A percentile compares a stretch with the other conserved stretches of the same genome.
Evolutionary conservation across 2,888 invertebrate genomes (phyloP).

Genomic region (Desoria tigrina): DNA sequence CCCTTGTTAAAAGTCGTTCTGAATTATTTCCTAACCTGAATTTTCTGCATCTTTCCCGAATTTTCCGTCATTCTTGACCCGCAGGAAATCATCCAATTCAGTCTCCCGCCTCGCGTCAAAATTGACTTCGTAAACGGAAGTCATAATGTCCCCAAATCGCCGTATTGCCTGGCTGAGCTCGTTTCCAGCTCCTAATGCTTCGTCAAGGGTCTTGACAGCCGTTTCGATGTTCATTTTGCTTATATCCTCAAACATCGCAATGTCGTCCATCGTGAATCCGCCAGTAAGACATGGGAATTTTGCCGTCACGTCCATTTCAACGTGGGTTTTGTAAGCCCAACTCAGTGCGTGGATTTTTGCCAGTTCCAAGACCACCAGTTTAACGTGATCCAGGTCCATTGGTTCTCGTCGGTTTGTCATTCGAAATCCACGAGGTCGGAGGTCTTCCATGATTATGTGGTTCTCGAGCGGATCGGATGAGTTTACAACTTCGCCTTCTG

Average conservation of each 20-base stretch:
- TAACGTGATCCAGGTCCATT: neutral
- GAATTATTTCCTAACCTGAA: too few species aligned
- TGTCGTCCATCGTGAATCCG: neutral
- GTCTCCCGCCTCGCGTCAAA: too few species aligned
- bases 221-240: neutral
- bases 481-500: neutral
- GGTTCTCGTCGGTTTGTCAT: slow-evolving; percentile 4
- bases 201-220: neutral
- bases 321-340: neutral
- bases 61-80: too few species aligned
- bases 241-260: neutral
- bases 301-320: neutral
- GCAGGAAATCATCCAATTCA: too few species aligned
- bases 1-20: too few species aligned
- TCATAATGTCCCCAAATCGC: slow-evolving; percentile 1
- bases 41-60: too few species aligned
- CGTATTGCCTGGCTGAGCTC: neutral
- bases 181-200: slow-evolving; percentile 8
- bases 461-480: slow-evolving; percentile 14
- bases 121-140: too few species aligned
- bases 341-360: slow-evolving; percentile 9
- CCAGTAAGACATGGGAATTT: neutral
- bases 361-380: neutral
- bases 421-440: neutral
- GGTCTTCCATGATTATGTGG: slow-evolving; percentile 14